These are phyloP conservation scores for Sclerodermus sp. DNA, from an alignment of 2,888 invertebrate species.

Conservation along the genomic window DNA sequence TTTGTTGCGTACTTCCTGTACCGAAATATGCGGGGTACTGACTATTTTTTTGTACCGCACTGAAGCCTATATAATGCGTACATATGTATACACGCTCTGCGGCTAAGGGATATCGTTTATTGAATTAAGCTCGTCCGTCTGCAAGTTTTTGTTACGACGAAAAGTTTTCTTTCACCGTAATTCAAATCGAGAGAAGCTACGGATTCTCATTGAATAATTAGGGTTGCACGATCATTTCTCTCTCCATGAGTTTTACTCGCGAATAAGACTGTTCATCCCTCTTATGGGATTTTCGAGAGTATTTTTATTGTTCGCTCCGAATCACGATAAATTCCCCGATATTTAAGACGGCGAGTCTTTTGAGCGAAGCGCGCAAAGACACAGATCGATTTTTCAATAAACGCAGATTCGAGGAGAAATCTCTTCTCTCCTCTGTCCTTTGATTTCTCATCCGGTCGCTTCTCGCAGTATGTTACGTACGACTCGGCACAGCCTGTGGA, in stretches of 20 bases:
- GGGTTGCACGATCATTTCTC: too few species aligned
- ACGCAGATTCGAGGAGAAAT: neutral
- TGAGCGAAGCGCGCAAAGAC: too few species aligned
- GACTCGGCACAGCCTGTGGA: neutral
- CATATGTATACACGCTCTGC: slow-evolving; percentile 18
- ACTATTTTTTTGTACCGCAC: slow-evolving; percentile 18
- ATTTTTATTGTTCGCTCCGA: too few species aligned
- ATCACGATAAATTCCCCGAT: too few species aligned
- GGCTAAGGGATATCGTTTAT: slow-evolving; percentile 28
- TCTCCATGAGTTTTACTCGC: too few species aligned
- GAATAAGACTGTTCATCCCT: too few species aligned
- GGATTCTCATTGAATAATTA: too few species aligned
- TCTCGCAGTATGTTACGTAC: neutral
- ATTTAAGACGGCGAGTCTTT: too few species aligned
- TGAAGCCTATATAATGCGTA: slow-evolving; percentile 24
- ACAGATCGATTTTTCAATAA: too few species aligned
- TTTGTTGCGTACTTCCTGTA: slow-evolving; percentile 43
- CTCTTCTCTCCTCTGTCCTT: neutral
- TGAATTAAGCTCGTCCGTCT: slow-evolving; percentile 29
- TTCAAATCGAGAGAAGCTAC: neutral
- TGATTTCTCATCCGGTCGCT: neutral
- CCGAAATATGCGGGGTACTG: slow-evolving; percentile 15
- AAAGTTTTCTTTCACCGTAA: slow-evolving; percentile 1
- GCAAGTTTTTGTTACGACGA: slow-evolving; percentile 17
- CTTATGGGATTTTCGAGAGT: too few species aligned